These are phyloP conservation scores for Eupithecia insigniata DNA, from an alignment of 2,888 invertebrate genomes.

Conservation along the genomic window DNA sequence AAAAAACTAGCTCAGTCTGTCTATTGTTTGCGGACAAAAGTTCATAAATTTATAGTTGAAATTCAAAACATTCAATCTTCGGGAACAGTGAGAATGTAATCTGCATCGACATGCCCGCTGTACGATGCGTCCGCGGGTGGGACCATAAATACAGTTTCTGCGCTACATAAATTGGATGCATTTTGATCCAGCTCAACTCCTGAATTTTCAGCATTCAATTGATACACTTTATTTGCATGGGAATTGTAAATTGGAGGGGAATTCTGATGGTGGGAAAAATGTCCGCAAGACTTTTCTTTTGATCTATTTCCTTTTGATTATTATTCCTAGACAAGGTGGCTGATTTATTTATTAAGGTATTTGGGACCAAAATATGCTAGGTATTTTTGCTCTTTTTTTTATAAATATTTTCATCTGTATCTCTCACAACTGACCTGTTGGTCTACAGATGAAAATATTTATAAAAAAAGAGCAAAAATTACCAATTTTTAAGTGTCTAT, in stretches of 20 bases:
- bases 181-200: conserved; percentile 33
- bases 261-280: not conserved
- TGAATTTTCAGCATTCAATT: conserved; percentile 28
- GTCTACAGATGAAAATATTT: too few species aligned
- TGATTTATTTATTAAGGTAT: too few species aligned
- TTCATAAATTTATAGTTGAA: conserved; percentile 34
- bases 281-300: not conserved
- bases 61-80: conserved; percentile 41
- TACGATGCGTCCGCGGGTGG: conserved; percentile 37
- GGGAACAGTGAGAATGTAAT: conserved; percentile 41
- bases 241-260: not conserved
- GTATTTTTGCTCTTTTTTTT: too few species aligned
- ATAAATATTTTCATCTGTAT: too few species aligned
- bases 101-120: conserved; percentile 42
- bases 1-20: conserved; percentile 20
- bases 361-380: too few species aligned
- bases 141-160: conserved; percentile 41
- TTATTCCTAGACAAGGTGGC: too few species aligned
- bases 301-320: too few species aligned
- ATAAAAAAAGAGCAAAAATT: too few species aligned
- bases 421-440: too few species aligned
- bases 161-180: conserved; percentile 40
- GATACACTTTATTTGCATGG: conserved; percentile 3
- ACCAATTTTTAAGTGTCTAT: too few species aligned
- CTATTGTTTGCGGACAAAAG: conserved; percentile 33